These are phyloP conservation scores for Pituophis catenifer DNA, from an alignment of 2,113 vertebrate genomes.

Conservation along the genomic window DNA sequence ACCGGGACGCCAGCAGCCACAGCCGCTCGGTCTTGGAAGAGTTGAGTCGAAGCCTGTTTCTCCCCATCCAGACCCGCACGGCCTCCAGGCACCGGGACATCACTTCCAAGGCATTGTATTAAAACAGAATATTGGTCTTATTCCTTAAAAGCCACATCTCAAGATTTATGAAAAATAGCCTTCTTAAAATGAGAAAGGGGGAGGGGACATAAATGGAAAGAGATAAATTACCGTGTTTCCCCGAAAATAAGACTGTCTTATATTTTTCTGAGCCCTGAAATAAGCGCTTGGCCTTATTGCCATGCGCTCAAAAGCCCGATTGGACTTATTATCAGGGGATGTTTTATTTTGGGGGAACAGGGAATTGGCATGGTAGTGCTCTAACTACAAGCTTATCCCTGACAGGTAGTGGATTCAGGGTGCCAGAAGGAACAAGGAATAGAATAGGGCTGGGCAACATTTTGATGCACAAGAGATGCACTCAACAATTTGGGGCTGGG, in stretches of 20 bases:
- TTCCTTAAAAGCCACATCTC: background rate
- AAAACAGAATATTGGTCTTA: background rate
- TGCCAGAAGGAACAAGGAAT: background rate
- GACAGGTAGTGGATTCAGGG: slow-evolving; percentile 5
- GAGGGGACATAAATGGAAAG: background rate
- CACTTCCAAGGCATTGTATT: too few species aligned
- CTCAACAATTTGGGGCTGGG: background rate
- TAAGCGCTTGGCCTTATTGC: too few species aligned
- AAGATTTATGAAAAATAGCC: background rate
- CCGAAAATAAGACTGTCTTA: too few species aligned
- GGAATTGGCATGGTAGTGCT: background rate
- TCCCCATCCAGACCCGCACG: too few species aligned
- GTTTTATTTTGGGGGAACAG: too few species aligned
- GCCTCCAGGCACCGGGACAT: too few species aligned
- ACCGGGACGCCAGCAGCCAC: too few species aligned
- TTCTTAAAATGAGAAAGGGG: background rate
- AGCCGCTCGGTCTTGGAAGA: too few species aligned
- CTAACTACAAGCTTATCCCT: background rate
- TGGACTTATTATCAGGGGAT: too few species aligned
- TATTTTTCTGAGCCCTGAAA: too few species aligned
- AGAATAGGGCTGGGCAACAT: background rate
- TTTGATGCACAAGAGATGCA: background rate
- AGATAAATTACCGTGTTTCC: background rate
- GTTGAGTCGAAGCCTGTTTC: too few species aligned
- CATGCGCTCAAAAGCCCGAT: too few species aligned